phyloP scores from a whole-genome alignment of 2,888 invertebrate species.

The Thereva unica region DNA sequence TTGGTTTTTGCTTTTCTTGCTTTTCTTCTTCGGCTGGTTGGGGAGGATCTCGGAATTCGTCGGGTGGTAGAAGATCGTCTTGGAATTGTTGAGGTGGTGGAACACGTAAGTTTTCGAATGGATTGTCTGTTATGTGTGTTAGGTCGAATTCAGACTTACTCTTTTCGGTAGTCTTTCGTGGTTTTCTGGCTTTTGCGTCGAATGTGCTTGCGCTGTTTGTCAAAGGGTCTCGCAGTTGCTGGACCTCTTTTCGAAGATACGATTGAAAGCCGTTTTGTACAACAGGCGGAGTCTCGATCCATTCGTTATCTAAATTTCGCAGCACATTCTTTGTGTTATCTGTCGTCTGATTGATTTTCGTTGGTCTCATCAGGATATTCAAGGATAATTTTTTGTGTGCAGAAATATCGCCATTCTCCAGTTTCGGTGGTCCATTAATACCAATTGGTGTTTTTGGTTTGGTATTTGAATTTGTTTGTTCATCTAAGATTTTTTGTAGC shows the following conservation, averaged over 20 bases:
- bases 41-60: conserved; percentile 68
- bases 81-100: conserved; percentile 85
- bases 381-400: conserved; percentile 52
- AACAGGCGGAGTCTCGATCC: conserved; percentile 44
- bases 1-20: conserved; percentile 13
- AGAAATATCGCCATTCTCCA: conserved; percentile 44
- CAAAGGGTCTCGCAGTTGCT: conserved; percentile 48
- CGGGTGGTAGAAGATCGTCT: conserved; percentile 78
- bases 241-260: conserved; percentile 61
- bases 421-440: conserved; percentile 10
- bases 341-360: conserved; percentile 45
- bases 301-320: conserved; percentile 45
- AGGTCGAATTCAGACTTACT: conserved; percentile 67
- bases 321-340: conserved; percentile 48
- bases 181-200: conserved; percentile 59
- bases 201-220: conserved; percentile 52
- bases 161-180: conserved; percentile 53
- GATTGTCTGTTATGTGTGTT: conserved; percentile 63
- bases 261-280: conserved; percentile 56
- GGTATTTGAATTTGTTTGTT: conserved; percentile 48
- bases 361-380: conserved; percentile 50
- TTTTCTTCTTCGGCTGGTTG: conserved; percentile 45
- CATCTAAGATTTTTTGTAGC: conserved; percentile 63
- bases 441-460: conserved; percentile 1
- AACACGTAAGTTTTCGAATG: conserved; percentile 70